These are phyloP conservation scores for Oplegnathus fasciatus DNA, from an alignment of 2,113 vertebrate genomes.

Conservation along the genomic window DNA sequence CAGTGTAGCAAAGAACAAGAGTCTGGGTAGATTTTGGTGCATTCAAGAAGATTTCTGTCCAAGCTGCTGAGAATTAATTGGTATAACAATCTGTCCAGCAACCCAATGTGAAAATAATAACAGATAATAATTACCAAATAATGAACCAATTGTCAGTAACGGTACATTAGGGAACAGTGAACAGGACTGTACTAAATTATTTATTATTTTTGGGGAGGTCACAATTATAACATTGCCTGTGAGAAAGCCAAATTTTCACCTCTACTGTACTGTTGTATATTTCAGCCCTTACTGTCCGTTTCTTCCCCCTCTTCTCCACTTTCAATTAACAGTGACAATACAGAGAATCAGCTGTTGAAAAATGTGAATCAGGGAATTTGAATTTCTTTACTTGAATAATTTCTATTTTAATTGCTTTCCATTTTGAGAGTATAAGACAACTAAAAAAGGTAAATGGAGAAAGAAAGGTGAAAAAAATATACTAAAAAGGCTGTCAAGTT, in stretches of 20 bases:
- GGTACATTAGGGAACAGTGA: too few species aligned
- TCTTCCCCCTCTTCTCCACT: not conserved
- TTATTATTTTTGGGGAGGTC: too few species aligned
- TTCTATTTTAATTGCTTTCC: not conserved
- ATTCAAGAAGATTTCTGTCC: not conserved
- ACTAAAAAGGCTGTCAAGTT: not conserved
- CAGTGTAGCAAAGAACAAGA: not conserved
- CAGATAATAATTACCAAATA: too few species aligned
- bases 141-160: too few species aligned
- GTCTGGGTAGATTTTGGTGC: not conserved
- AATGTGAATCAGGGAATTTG: not conserved
- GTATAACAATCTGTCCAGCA: too few species aligned
- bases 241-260: not conserved
- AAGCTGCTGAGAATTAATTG: not conserved
- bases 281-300: not conserved
- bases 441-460: not conserved
- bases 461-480: too few species aligned
- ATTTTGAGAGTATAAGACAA: not conserved
- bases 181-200: too few species aligned
- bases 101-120: too few species aligned
- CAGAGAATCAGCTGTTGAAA: too few species aligned
- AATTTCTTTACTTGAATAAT: not conserved
- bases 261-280: not conserved
- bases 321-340: too few species aligned
- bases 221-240: not conserved